Percentiles rank a stretch among this genome's conserved stretches.
These are phyloP conservation scores for Sycon ciliatum DNA, from an alignment of 37 sponge, comb jelly and placozoan species.

Conservation along the genomic window DNA sequence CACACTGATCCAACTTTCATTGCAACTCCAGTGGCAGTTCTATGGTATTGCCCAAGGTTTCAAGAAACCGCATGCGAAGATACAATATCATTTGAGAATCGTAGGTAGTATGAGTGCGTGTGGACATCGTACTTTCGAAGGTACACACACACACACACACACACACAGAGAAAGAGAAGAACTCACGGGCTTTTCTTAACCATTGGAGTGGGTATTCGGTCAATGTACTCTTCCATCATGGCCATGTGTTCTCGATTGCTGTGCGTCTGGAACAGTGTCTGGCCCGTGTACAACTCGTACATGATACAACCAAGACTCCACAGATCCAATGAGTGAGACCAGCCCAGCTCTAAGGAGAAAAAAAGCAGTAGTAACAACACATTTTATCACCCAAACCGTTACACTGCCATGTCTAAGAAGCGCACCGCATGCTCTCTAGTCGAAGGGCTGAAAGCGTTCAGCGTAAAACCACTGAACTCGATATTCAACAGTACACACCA, in stretches of 20 bases:
- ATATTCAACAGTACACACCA: no score
- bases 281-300: conserved; percentile 93
- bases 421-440: no score
- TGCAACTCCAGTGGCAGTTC: no score
- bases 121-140: neutral
- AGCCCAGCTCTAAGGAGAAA: conserved; percentile 69
- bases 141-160: neutral
- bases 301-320: conserved; percentile 99
- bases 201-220: conserved; percentile 68
- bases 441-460: no score
- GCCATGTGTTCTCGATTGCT: conserved; percentile 92
- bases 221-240: conserved; percentile 95
- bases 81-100: no score
- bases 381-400: neutral
- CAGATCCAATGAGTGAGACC: conserved; percentile 97
- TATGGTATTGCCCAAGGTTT: no score
- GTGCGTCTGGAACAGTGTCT: conserved; percentile 95
- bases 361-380: no score
- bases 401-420: no score
- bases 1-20: no score
- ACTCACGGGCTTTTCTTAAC: conserved; percentile 30
- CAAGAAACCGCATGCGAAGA: no score
- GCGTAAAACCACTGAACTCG: no score
- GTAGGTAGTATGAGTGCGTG: no score
- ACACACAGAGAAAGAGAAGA: neutral